These are phyloP conservation scores for Myiopsitta monachus DNA, from an alignment of 2,113 vertebrate species.

Conservation along the genomic window DNA sequence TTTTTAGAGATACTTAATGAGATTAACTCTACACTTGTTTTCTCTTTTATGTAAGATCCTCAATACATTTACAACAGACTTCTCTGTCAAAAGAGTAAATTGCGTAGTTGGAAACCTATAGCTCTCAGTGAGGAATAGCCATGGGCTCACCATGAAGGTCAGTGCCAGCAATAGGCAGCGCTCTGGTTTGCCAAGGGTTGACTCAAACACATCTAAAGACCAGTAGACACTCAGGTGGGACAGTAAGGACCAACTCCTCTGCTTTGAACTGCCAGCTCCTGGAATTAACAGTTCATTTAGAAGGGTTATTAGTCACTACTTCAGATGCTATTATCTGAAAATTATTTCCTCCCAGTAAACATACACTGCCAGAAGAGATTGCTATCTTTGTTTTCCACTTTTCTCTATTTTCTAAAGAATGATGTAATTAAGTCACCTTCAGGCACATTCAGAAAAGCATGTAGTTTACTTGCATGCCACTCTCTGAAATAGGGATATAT, in stretches of 20 bases:
- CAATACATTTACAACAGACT: background rate
- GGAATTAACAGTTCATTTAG: background rate
- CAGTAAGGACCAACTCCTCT: background rate
- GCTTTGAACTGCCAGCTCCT: background rate
- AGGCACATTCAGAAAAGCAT: background rate
- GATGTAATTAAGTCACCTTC: background rate
- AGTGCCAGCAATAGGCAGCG: background rate
- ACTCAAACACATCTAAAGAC: background rate
- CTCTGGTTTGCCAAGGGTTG: accelerated
- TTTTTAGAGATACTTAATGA: background rate
- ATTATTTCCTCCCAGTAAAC: background rate
- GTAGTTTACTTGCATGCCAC: background rate
- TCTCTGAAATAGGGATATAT: background rate
- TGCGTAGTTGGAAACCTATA: background rate
- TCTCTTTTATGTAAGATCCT: background rate
- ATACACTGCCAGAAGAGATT: background rate
- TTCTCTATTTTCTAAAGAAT: background rate
- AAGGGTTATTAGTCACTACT: background rate
- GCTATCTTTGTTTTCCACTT: background rate
- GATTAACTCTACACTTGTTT: background rate
- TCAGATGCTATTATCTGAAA: background rate
- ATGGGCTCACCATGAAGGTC: background rate
- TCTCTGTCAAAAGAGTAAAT: background rate
- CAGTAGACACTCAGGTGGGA: background rate
- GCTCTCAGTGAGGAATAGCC: background rate